Evolutionary conservation across 2,888 invertebrate genomes (phyloP).

Genomic region (Tipula lateralis): DNA sequence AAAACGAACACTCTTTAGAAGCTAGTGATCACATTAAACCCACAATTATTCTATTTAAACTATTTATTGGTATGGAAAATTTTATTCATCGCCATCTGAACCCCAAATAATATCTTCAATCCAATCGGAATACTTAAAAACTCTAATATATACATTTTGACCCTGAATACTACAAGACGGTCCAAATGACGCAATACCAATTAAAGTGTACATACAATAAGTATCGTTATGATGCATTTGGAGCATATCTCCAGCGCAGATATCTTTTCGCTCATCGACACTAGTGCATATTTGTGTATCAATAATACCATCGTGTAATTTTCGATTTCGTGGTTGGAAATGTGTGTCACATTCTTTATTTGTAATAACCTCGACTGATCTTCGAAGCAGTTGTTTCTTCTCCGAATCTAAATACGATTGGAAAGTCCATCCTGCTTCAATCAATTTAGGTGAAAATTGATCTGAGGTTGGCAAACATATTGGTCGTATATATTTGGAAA

Average conservation of each 20-base stretch:
- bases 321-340: neutral
- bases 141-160: constrained; percentile 58
- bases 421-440: neutral
- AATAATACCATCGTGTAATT: neutral
- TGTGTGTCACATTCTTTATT: neutral
- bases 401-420: neutral
- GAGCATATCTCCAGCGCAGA: neutral
- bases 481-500: constrained; percentile 48
- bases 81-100: neutral
- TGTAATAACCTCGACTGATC: neutral
- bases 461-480: constrained; percentile 47
- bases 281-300: neutral
- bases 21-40: no score
- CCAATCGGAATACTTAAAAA: constrained; percentile 55
- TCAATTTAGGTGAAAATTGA: neutral
- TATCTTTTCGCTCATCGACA: neutral
- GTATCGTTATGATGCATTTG: neutral
- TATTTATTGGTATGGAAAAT: no score
- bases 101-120: constrained; percentile 57
- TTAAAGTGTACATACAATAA: neutral
- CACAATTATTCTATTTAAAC: no score
- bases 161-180: constrained; percentile 39
- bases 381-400: neutral
- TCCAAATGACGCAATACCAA: constrained; percentile 46
- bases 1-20: no score